A percentile compares a stretch with the other conserved stretches of the same genome.
These are phyloP conservation scores for Calidris pygmaea DNA, from an alignment of 2,113 vertebrate species.

Conservation along the genomic window DNA sequence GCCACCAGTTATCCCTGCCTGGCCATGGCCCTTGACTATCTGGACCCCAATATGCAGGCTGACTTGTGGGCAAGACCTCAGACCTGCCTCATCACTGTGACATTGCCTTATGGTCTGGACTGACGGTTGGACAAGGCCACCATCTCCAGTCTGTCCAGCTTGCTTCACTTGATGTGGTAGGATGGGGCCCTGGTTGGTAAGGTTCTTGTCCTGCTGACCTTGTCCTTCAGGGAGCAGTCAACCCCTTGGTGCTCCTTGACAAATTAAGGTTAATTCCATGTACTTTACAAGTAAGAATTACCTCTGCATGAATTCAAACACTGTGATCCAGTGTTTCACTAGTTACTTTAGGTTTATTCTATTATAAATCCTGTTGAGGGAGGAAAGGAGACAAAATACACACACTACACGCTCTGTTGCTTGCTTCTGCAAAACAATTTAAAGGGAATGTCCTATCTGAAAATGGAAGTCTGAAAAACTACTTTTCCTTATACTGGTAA, in stretches of 20 bases:
- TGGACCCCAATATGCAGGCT: fast-evolving
- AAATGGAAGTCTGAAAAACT: background rate
- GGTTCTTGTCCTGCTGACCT: background rate
- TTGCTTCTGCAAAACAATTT: background rate
- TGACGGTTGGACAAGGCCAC: background rate
- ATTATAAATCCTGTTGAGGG: background rate
- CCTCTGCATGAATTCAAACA: background rate
- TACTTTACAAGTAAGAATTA: background rate
- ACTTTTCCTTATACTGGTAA: background rate
- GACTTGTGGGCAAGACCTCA: background rate
- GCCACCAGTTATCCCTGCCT: fast-evolving
- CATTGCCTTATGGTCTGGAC: background rate
- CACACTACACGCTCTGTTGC: background rate
- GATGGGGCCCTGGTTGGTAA: background rate
- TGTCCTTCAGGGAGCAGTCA: background rate
- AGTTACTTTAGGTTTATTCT: background rate
- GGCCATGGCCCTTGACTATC: background rate
- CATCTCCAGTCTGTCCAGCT: background rate
- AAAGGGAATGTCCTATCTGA: background rate
- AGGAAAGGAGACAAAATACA: background rate
- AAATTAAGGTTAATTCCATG: background rate
- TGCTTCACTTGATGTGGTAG: background rate
- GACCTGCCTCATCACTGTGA: background rate
- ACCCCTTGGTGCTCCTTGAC: background rate
- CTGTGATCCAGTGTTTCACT: background rate